Evolutionary conservation across 2,888 invertebrate species (phyloP).

Genomic region (Sympetrum striolatum): DNA sequence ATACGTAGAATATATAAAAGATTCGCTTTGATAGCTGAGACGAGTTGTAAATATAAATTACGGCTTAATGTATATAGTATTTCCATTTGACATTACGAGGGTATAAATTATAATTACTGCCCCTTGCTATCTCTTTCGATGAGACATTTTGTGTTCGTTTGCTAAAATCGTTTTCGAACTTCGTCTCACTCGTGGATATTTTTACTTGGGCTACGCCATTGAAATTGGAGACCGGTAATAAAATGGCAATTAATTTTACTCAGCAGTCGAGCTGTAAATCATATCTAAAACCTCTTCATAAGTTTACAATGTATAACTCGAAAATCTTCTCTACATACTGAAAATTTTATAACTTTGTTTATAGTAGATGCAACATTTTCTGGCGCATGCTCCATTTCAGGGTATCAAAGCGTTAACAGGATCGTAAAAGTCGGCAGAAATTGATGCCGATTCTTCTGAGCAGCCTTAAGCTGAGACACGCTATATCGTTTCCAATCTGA

Average conservation of each 20-base stretch:
- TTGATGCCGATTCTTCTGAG: too few relatives aligned
- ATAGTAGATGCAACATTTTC: background rate
- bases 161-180: background rate
- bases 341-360: background rate
- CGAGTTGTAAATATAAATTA: too few relatives aligned
- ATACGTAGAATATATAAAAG: too few relatives aligned
- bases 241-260: background rate
- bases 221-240: background rate
- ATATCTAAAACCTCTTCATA: background rate
- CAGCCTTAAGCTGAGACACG: too few relatives aligned
- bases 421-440: too few relatives aligned
- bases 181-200: background rate
- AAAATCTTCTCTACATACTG: background rate
- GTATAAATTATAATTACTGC: too few relatives aligned
- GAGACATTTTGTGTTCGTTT: background rate
- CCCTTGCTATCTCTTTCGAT: background rate
- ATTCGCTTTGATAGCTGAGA: too few relatives aligned
- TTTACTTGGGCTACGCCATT: background rate
- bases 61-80: too few relatives aligned
- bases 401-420: too few relatives aligned
- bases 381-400: too few relatives aligned
- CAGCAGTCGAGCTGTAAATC: background rate
- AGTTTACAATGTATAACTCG: background rate
- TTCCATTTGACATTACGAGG: too few relatives aligned
- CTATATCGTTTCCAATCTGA: too few relatives aligned